Conservation (phyloP, 2,113 vertebrate species). For the Paradoxurus hermaphroditus region DNA sequence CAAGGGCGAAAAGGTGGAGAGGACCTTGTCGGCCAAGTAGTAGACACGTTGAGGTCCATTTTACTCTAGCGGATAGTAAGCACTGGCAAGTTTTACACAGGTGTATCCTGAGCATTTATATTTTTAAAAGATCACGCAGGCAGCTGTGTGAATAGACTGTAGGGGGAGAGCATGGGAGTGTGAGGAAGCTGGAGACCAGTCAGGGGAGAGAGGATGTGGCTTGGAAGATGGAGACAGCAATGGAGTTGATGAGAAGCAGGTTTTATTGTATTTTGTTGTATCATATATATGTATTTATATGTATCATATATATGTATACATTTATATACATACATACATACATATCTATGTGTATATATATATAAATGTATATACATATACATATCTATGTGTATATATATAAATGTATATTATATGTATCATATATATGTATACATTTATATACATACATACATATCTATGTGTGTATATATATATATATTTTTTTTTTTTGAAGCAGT, state of each 20-base stretch:
- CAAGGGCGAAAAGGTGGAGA: neutral
- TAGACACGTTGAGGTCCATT: neutral
- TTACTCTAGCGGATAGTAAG: neutral
- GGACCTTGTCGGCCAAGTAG: neutral
- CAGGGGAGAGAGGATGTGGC: neutral
- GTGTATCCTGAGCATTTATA: neutral
- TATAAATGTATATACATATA: too few relatives aligned
- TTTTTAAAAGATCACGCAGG: neutral
- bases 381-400: too few relatives aligned
- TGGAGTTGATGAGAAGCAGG: neutral
- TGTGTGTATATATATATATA: too few relatives aligned
- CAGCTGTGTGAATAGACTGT: neutral
- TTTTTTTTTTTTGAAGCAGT: too few relatives aligned
- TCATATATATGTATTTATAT: neutral
- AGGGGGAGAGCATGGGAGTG: neutral
- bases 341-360: too few relatives aligned
- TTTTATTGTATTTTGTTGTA: neutral
- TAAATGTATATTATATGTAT: too few relatives aligned
- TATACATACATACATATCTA: too few relatives aligned
- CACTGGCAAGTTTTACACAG: neutral
- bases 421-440: too few relatives aligned
- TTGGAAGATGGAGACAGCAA: neutral
- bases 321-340: too few relatives aligned
- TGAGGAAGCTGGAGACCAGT: neutral
- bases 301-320: neutral